phyloP scores from a whole-genome alignment of 2,113 vertebrate species.

The Microcebus lehilahytsara region DNA sequence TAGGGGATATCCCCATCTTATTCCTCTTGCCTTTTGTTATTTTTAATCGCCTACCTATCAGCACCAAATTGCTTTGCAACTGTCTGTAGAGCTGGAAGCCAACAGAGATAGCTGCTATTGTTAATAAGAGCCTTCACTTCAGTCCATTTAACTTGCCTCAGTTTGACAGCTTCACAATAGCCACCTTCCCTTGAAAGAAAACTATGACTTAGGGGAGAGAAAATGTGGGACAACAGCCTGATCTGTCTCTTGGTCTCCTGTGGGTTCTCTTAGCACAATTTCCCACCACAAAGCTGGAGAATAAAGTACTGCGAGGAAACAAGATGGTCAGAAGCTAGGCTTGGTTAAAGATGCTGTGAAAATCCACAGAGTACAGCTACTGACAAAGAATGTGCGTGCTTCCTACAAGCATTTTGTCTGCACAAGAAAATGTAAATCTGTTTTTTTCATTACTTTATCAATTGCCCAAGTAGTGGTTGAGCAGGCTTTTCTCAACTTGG shows the following conservation, averaged over 20 bases:
- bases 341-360: conserved; percentile 62
- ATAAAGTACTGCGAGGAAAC: conserved; percentile 72
- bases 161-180: conserved; percentile 88
- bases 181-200: conserved; percentile 83
- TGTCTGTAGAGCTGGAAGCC: conserved; percentile 82
- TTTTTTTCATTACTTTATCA: conserved; percentile 58
- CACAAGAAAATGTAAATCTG: conserved; percentile 64
- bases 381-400: conserved; percentile 57
- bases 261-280: conserved; percentile 76
- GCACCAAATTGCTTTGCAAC: conserved; percentile 84
- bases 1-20: conserved; percentile 69
- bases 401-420: background rate
- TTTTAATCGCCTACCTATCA: conserved; percentile 84
- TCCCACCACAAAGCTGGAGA: conserved; percentile 66
- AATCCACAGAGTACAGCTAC: conserved; percentile 48
- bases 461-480: conserved; percentile 46
- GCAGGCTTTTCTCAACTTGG: conserved; percentile 57
- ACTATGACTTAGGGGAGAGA: conserved; percentile 85
- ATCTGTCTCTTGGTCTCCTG: conserved; percentile 81
- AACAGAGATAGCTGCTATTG: conserved; percentile 84
- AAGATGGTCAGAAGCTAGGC: conserved; percentile 55
- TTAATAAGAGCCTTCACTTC: conserved; percentile 83
- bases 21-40: conserved; percentile 81
- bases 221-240: conserved; percentile 83
- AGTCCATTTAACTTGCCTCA: conserved; percentile 84